Base-by-base conservation (phyloP, 2,888 invertebrate species). In the Acrobasis repandana region DNA sequence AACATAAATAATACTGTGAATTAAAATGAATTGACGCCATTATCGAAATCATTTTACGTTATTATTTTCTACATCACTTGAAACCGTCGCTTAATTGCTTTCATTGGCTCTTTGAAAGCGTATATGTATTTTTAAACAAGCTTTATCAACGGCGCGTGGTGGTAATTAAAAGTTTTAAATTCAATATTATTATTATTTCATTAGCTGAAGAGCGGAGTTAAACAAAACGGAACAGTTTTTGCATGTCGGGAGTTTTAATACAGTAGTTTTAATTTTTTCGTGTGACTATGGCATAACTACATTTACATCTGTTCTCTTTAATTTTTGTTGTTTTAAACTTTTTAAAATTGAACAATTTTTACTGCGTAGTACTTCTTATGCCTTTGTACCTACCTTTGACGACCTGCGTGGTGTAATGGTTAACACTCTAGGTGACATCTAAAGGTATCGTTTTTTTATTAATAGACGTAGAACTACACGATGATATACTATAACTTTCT, bases 81-180 rank as follows among this genome's bases (percentile, higher is more conserved):
- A 36, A 16, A 15, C 34, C 36, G 10, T 9, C 51, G 36, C 36
- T 52, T 52, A 52, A 52, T 52, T 52, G 36, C 16, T 36, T 16
- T 34, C 52, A 52, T 52, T 52, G 52, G 52, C 52, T 36, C 36
- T 52, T 52, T 36, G 52, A 52, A 36, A 52, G 15, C 36, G 16
- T n/a, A n/a, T n/a, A 52, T 52, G 15, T 52, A 34, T n/a, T 43
- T 36, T 43, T 43, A 43, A 43, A 43, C 4, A 43, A 43, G 43
- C 14, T 36, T 6, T 43, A 43, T 43, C 43, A 14, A n/a, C 43
- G 14, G 14, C 10, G 10, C 14, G 6, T 43, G 14, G n/a, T 4
- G 43, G n/a, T 43, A 43, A 43, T 43, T 43, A 43, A 43, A 43
- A 43, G 14, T 43, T 38, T 36, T 43, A 43, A 43, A 43, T 43